A percentile compares a stretch with the other conserved stretches of the same genome.
Evolutionary conservation across 2,888 invertebrate species (phyloP).

Genomic region (Cheilosia variabilis): DNA sequence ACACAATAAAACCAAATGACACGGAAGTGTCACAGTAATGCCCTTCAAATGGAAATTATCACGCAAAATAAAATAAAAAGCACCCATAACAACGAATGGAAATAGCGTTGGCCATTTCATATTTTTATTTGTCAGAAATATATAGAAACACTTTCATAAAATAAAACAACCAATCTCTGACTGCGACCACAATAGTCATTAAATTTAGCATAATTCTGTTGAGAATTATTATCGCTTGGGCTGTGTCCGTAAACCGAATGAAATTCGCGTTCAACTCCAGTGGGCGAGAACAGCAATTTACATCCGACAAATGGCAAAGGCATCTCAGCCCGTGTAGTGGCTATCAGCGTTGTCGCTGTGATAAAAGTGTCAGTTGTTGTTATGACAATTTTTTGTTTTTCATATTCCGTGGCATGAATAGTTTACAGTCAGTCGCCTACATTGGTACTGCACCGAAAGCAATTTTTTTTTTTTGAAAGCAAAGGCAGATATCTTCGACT

Average conservation of each 20-base stretch:
- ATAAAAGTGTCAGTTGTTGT: constrained; percentile 1
- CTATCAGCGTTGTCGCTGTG: not conserved
- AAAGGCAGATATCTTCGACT: not conserved
- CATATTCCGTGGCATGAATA: not conserved
- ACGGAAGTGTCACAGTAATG: not conserved
- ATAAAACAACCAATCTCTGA: not conserved
- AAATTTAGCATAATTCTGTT: constrained; percentile 21
- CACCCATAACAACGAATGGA: not conserved
- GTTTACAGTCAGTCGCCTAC: too few relatives aligned
- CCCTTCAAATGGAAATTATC: constrained; percentile 3
- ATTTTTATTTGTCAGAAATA: constrained; percentile 18
- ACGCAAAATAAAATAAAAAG: not conserved
- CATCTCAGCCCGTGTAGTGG: not conserved
- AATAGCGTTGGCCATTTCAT: not conserved
- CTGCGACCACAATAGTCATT: constrained; percentile 8
- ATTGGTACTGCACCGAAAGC: constrained; percentile 2
- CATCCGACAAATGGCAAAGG: constrained; percentile 20
- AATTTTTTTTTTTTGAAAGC: not conserved
- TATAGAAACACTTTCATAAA: constrained; percentile 7
- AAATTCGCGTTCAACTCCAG: not conserved
- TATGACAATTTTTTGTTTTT: not conserved
- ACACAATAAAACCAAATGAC: constrained; percentile 3
- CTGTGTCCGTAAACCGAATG: not conserved
- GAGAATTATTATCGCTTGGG: not conserved
- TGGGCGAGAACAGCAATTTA: constrained; percentile 37